A percentile compares a stretch with the other conserved stretches of the same genome.
Conservation (phyloP, 2,888 invertebrate genomes). For the Gonocerus acuteangulatus region DNA sequence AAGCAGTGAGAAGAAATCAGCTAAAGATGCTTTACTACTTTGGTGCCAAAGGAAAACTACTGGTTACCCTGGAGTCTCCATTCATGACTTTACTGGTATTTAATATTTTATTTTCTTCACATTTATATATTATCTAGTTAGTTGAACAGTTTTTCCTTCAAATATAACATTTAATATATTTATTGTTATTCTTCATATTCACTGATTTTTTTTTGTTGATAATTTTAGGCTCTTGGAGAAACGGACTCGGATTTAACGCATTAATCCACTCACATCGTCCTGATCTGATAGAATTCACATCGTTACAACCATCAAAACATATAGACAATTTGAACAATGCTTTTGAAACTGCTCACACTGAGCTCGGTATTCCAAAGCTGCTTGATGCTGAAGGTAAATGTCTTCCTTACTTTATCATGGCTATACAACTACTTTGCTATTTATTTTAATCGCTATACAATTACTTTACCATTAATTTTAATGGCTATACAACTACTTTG, state of each 20-base stretch:
- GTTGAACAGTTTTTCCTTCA: no score
- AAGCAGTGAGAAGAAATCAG: slow-evolving; percentile 95
- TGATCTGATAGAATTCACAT: slow-evolving; percentile 83
- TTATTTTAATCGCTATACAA: not conserved
- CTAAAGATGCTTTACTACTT: slow-evolving; percentile 92
- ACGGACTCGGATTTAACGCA: slow-evolving; percentile 95
- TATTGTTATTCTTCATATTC: not conserved
- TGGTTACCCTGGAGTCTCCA: slow-evolving; percentile 83
- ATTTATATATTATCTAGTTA: not conserved
- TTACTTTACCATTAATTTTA: not conserved
- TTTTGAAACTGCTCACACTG: slow-evolving; percentile 86
- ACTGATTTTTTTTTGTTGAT: not conserved
- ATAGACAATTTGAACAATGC: slow-evolving; percentile 96
- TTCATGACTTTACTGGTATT: slow-evolving; percentile 70
- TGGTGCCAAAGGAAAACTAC: slow-evolving; percentile 99
- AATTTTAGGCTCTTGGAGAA: slow-evolving; percentile 78
- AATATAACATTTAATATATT: no score
- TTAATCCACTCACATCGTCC: slow-evolving; percentile 96
- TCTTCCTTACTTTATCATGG: not conserved
- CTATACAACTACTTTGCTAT: not conserved
- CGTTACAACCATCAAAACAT: slow-evolving; percentile 70
- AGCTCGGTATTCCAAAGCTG: slow-evolving; percentile 85
- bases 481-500: not conserved
- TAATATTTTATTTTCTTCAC: not conserved
- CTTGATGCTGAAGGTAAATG: slow-evolving; percentile 80